These are phyloP conservation scores for Limnephilus lunatus DNA, from an alignment of 2,888 invertebrate species.

Conservation along the genomic window DNA sequence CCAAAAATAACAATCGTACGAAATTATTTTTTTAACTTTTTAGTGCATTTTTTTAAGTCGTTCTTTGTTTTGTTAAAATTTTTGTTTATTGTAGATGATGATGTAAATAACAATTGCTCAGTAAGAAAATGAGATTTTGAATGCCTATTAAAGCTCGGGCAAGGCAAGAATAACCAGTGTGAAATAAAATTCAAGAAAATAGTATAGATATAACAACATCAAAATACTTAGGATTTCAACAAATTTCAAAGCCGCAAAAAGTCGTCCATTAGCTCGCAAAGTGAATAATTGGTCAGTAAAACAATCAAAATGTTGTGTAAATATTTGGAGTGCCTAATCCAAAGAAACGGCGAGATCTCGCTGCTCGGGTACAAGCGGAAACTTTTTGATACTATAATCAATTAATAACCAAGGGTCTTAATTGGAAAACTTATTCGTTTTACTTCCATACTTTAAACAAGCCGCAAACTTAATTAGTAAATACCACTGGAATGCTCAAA, in stretches of 20 bases:
- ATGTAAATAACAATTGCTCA: too few relatives aligned
- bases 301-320: conserved; percentile 10
- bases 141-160: too few relatives aligned
- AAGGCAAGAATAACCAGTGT: too few relatives aligned
- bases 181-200: too few relatives aligned
- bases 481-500: conserved; percentile 69
- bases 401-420: conserved; percentile 34
- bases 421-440: conserved; percentile 38
- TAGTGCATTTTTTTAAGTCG: too few relatives aligned
- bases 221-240: too few relatives aligned
- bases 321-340: background rate
- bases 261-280: background rate
- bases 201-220: too few relatives aligned
- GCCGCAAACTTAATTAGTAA: conserved; percentile 23
- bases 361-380: background rate
- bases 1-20: too few relatives aligned
- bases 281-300: background rate
- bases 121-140: too few relatives aligned
- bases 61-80: too few relatives aligned
- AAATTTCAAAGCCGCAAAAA: background rate
- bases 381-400: conserved; percentile 30
- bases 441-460: conserved; percentile 18
- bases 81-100: too few relatives aligned
- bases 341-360: background rate
- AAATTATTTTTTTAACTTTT: too few relatives aligned